Conservation (phyloP, 2,113 vertebrate species). For the Neopipo cinnamomea region DNA sequence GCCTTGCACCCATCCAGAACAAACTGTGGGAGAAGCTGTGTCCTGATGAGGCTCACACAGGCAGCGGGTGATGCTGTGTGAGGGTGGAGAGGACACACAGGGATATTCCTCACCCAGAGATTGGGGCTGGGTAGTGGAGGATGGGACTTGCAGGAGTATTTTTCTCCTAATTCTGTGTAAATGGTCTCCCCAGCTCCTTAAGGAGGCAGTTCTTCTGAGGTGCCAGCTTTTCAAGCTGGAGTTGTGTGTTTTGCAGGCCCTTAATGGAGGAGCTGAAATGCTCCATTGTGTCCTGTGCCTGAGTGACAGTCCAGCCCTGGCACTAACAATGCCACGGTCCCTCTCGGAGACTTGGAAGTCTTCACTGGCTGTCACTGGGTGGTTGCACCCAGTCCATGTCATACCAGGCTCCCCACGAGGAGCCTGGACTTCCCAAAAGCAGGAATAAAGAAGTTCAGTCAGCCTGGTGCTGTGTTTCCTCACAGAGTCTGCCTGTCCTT, state of each 20-base stretch:
- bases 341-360: not conserved
- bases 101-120: not conserved
- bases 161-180: not conserved
- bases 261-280: not conserved
- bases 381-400: not conserved
- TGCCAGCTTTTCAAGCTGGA: not conserved
- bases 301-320: not conserved
- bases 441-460: not conserved
- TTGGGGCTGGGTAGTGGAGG: not conserved
- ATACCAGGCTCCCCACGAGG: not conserved
- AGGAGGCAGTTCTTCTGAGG: not conserved
- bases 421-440: not conserved
- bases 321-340: not conserved
- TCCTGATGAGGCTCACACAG: not conserved
- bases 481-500: not conserved
- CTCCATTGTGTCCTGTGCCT: not conserved
- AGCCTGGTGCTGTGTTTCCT: not conserved
- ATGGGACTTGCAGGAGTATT: not conserved
- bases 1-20: not conserved
- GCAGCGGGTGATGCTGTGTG: not conserved
- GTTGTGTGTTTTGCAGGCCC: not conserved
- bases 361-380: conserved; percentile 9
- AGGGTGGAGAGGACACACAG: not conserved
- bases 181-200: not conserved
- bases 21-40: not conserved